These are phyloP conservation scores for Tupaia chinensis DNA, from an alignment of 2,113 vertebrate genomes.

Conservation along the genomic window DNA sequence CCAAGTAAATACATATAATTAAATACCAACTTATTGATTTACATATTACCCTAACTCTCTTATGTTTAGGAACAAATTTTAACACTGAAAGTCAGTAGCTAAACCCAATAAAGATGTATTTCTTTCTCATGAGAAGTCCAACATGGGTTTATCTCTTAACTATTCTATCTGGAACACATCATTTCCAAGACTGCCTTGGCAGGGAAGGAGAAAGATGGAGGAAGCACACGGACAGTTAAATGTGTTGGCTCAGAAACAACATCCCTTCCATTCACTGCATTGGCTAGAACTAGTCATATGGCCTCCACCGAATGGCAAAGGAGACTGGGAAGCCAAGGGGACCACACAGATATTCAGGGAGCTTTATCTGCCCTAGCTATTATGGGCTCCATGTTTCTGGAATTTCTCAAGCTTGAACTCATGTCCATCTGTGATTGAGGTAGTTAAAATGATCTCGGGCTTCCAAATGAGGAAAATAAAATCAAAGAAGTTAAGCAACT, in stretches of 20 bases:
- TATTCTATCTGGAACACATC: not conserved
- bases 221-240: not conserved
- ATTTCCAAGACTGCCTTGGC: not conserved
- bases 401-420: not conserved
- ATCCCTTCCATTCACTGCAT: not conserved
- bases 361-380: not conserved
- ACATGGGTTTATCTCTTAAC: not conserved
- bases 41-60: not conserved
- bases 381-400: not conserved
- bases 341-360: not conserved
- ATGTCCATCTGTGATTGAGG: not conserved
- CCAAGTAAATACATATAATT: not conserved
- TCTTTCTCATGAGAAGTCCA: not conserved
- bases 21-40: not conserved
- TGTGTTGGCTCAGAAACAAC: not conserved
- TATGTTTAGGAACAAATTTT: not conserved
- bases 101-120: not conserved
- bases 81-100: not conserved
- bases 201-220: not conserved
- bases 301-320: not conserved
- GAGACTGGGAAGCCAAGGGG: not conserved
- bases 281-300: not conserved
- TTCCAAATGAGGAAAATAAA: constrained; percentile 1
- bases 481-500: not conserved
- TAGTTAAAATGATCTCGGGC: not conserved